Evolutionary conservation across 2,888 invertebrate genomes (phyloP).

Genomic region (Pseudococcus viburni): DNA sequence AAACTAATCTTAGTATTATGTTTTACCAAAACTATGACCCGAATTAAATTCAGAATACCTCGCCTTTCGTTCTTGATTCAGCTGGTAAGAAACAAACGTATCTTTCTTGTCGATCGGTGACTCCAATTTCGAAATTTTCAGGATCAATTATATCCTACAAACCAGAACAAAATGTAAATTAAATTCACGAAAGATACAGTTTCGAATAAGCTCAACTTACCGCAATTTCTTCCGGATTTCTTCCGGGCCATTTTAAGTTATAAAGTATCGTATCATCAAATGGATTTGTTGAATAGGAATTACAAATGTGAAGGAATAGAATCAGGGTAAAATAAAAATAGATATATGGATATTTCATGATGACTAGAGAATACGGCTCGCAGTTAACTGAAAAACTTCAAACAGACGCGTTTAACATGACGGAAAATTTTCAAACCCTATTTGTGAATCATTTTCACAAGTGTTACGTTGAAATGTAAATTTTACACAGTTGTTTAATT

Average conservation of each 20-base stretch:
- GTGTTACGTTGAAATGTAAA: constrained; percentile 24
- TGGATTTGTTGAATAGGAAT: constrained; percentile 50
- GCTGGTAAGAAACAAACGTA: constrained; percentile 86
- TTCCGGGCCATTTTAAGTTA: constrained; percentile 84
- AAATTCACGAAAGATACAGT: not conserved
- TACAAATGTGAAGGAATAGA: constrained; percentile 40
- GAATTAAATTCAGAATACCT: constrained; percentile 5
- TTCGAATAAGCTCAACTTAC: constrained; percentile 57
- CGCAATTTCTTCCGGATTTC: constrained; percentile 68
- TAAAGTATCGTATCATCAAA: constrained; percentile 88
- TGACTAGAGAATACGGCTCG: not conserved
- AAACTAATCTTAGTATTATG: not conserved
- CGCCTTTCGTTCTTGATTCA: constrained; percentile 70
- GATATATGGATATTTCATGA: not conserved
- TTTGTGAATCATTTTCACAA: constrained; percentile 8
- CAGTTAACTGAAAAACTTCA: not conserved
- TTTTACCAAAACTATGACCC: not conserved
- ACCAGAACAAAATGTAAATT: not conserved
- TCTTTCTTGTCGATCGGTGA: constrained; percentile 76
- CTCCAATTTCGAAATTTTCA: constrained; percentile 45
- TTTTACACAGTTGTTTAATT: constrained; percentile 40
- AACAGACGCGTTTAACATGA: not conserved
- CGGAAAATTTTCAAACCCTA: not conserved
- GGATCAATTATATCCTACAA: constrained; percentile 49
- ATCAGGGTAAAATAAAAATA: constrained; percentile 24